Base-by-base conservation (phyloP, 2,113 vertebrate genomes). In the Phainopepla nitens region DNA sequence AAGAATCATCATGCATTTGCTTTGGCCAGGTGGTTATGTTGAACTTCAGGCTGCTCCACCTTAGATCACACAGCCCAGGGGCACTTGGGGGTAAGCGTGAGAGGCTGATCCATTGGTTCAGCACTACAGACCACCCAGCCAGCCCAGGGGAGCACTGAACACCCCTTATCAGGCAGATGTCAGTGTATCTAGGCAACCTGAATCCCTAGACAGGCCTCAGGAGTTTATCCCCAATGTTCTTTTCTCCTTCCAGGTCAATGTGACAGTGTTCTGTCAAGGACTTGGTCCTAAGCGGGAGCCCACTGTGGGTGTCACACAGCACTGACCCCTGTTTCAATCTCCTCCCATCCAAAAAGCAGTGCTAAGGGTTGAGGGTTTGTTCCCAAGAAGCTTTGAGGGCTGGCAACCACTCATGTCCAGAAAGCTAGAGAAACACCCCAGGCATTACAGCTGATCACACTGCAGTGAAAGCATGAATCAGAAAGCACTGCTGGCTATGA, bases 1-100 rank as follows among this genome's bases (percentile, higher is more conserved):
- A 21, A 24, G 17, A 0, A 29, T 22, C 21, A 22, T 7, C 18
- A 2, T 1, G 0, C 13, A 6, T 53, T 69, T 2, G 0, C 31
- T 61, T 36, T n/a, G 27, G 14, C 33, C 25, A 33, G 11, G 33
- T 53, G n/a, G 2, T 28, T 13, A 2, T 36, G 33, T 49, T 47
- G 10, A 73, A 16, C n/a, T 82, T 61, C 8, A 31, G 58, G 9
- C 39, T 71, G 51, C 35, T n/a, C 23, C 10, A 23, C 47, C 15
- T 44, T 8, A 8, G 42, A 2, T 36, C 15, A 18, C 17, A 10
- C 33, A 71, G 44, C 22, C 24, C 21, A n/a, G 33, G 16, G 50
- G 7, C 13, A 15, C 20, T 1, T 6, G 7, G 8, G 16, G 17
- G 11, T 31, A 2, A 6, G 3, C 7, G 18, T 44, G 45, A 0